These are phyloP conservation scores for Sebastes kiyomatsui DNA, from an alignment of 2,797 vertebrate species.

Conservation along the genomic window DNA sequence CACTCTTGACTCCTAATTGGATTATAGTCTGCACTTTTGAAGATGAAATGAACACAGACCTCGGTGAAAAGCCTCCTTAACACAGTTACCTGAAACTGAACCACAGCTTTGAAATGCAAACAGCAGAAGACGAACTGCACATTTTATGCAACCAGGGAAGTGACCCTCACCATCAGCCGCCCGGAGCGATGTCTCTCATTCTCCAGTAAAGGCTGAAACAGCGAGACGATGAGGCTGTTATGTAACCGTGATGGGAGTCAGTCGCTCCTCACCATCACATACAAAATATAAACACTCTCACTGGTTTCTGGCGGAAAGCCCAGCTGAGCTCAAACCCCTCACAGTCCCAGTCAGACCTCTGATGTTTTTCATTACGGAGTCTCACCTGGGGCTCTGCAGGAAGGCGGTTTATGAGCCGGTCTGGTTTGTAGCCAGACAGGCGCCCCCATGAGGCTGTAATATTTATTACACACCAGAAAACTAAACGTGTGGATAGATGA, in stretches of 20 bases:
- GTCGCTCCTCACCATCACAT: neutral
- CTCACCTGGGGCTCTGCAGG: neutral
- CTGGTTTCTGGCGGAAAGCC: neutral
- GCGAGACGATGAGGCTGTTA: slow-evolving; percentile 8
- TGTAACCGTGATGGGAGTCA: neutral
- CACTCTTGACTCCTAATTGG: neutral
- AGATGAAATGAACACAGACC: neutral
- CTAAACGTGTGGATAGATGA: too few species aligned
- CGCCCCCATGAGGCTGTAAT: neutral
- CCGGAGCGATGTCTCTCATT: neutral
- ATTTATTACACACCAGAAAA: neutral
- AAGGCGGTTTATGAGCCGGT: neutral
- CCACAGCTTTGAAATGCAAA: neutral
- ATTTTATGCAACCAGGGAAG: neutral
- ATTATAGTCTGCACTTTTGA: neutral
- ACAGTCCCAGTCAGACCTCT: too few species aligned
- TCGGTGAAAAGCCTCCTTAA: neutral
- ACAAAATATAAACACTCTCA: neutral
- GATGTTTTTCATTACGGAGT: neutral
- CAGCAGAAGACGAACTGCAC: neutral
- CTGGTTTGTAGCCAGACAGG: too few species aligned
- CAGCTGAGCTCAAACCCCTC: neutral
- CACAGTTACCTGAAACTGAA: neutral
- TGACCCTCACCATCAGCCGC: neutral
- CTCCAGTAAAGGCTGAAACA: neutral